Evolutionary conservation across 2,888 invertebrate genomes (phyloP).

Genomic region (Clitarchus hookeri): DNA sequence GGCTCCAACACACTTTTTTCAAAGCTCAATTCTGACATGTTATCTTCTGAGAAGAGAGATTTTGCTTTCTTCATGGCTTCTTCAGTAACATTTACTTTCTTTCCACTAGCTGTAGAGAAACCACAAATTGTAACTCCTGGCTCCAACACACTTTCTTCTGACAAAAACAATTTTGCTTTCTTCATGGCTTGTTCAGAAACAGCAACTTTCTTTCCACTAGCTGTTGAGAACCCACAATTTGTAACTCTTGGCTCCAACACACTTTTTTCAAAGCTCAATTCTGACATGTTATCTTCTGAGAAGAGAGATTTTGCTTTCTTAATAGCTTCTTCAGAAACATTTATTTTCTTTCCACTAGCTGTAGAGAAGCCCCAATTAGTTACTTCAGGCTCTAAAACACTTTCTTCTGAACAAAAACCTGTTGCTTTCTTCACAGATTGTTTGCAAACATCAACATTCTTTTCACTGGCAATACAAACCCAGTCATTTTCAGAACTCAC

Average conservation of each 20-base stretch:
- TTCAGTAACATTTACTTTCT: background rate
- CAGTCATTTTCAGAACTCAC: background rate
- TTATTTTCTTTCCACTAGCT: constrained; percentile 53
- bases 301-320: too few species aligned
- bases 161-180: constrained; percentile 50
- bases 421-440: constrained; percentile 49
- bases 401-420: constrained; percentile 49
- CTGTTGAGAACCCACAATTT: constrained; percentile 44
- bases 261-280: constrained; percentile 7
- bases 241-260: background rate
- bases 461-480: constrained; percentile 51
- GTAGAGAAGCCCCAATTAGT: constrained; percentile 38
- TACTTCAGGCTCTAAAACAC: background rate
- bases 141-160: constrained; percentile 42
- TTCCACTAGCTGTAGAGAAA: background rate
- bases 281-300: too few species aligned
- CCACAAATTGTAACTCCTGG: background rate
- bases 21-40: too few species aligned
- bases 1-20: background rate
- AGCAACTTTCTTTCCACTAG: constrained; percentile 52
- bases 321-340: constrained; percentile 50
- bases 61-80: background rate
- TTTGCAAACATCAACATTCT: constrained; percentile 51
- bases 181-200: constrained; percentile 50
- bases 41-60: background rate